phyloP scores from a whole-genome alignment of 2,888 invertebrate genomes.

The Brachycybe producta region DNA sequence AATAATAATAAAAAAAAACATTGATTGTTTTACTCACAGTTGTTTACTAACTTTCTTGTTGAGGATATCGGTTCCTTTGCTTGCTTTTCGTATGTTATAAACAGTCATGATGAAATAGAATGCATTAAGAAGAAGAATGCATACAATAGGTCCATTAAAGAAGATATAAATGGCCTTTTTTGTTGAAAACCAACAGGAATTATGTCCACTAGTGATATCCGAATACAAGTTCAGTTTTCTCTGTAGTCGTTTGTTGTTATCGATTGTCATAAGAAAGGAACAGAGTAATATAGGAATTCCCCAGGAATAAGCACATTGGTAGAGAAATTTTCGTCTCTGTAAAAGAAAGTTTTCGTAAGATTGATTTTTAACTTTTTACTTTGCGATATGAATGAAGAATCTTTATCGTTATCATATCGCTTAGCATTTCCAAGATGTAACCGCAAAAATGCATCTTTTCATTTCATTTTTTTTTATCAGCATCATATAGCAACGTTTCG shows the following conservation, averaged over 20 bases:
- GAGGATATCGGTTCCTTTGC: slow-evolving; percentile 2
- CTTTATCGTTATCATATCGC: no score
- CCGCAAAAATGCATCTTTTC: no score
- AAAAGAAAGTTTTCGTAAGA: background rate
- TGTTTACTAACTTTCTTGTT: slow-evolving; percentile 13
- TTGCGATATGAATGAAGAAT: no score
- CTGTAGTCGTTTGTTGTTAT: background rate
- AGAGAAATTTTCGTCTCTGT: slow-evolving; percentile 7
- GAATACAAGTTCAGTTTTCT: background rate
- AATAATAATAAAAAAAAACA: no score
- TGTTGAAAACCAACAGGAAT: background rate
- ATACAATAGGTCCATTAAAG: slow-evolving; percentile 11
- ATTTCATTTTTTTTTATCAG: no score
- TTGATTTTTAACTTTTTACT: background rate
- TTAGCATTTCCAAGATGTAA: no score
- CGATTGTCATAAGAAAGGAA: background rate
- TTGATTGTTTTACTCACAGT: slow-evolving; percentile 15
- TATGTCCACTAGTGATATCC: background rate
- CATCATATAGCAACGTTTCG: no score
- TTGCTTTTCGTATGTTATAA: slow-evolving; percentile 8
- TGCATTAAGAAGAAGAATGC: slow-evolving; percentile 4
- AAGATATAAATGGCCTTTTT: background rate
- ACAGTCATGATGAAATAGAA: slow-evolving; percentile 12
- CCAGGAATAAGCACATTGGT: slow-evolving; percentile 9
- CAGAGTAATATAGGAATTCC: slow-evolving; percentile 10